Evolutionary conservation across 1,140 invertebrate genomes (phyloP).

Genomic region (Oncopodura yosiiana): DNA sequence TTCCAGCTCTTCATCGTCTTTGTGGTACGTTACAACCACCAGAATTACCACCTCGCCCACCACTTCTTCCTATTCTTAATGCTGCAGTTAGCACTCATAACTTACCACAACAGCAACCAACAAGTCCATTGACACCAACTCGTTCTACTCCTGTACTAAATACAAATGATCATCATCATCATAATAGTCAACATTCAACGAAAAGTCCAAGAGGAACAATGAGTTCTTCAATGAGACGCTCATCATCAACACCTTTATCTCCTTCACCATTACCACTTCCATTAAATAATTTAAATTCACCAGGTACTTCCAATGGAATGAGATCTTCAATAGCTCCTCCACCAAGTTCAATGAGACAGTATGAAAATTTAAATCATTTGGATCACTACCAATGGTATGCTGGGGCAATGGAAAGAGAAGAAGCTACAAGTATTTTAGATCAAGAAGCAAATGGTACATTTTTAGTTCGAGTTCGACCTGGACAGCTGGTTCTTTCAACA

Average conservation of each 20-base stretch:
- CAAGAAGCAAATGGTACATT: slow-evolving; percentile 75
- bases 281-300: slow-evolving; percentile 28
- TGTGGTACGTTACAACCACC: slow-evolving; percentile 34
- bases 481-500: slow-evolving; percentile 39
- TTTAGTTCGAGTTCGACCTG: slow-evolving; percentile 69
- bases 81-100: too few relatives aligned
- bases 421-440: slow-evolving; percentile 65
- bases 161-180: too few relatives aligned
- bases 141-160: too few relatives aligned
- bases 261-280: slow-evolving; percentile 30
- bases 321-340: slow-evolving; percentile 21
- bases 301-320: slow-evolving; percentile 32
- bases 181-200: too few relatives aligned
- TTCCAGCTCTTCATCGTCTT: slow-evolving; percentile 13
- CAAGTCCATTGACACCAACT: too few relatives aligned
- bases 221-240: neutral
- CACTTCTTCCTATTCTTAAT: slow-evolving; percentile 23
- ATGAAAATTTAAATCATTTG: slow-evolving; percentile 32
- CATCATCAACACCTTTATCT: slow-evolving; percentile 19
- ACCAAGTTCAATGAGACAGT: slow-evolving; percentile 28
- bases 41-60: slow-evolving; percentile 33
- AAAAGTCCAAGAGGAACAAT: too few relatives aligned
- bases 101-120: too few relatives aligned
- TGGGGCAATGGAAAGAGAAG: slow-evolving; percentile 75
- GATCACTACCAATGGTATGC: slow-evolving; percentile 53